Evolutionary conservation across 2,113 vertebrate genomes (phyloP), one percentile per base, ranked within the genome.

Genomic region (Psephotus haematonotus): DNA sequence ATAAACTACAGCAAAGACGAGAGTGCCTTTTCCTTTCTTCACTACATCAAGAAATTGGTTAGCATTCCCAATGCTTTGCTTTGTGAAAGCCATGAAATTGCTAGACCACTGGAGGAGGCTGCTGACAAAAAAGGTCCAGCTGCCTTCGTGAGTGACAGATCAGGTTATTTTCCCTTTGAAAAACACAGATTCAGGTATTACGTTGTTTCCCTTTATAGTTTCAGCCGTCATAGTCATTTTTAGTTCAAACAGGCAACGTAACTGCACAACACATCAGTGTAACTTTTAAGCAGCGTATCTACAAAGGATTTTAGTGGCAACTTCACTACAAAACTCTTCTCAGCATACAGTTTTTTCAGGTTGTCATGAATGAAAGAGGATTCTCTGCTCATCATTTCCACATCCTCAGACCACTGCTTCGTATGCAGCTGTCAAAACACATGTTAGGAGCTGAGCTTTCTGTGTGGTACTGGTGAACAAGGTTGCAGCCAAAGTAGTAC

Each of bases 251-350:
- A 37, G 7, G 52, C 53, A 86, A 47, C 23, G 7, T 49, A 67
- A 71, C 75, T 71, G n/a, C 46, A 24, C 20, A 86, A 74, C 0
- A 0, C 7, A 62, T 35, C 41, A 63, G 43, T 17, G 11, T 59
- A 76, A 67, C 77, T 83, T 93, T 80, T 65, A 84, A 87, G 39
- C 60, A 74, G 46, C 2, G 0, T 37, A 67, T 57, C 68, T 86
- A 43, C 28, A 65, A 39, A 74, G 35, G 46, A 67, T 78, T 95
- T 95, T 78, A 94, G 50, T 60, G 65, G 76, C 46, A 88, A 63
- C 78, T 81, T 84, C 50, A 67, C 57, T 90, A 49, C 92, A 94
- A 90, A 95, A 91, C 75, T 93, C 67, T 86, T 90, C 75, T 86
- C 29, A 82, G 65, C 37, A 79, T 76, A 60, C 6, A 74, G 64